Conservation (phyloP, 2,888 invertebrate genomes). For the Drosophila silvestris region DNA sequence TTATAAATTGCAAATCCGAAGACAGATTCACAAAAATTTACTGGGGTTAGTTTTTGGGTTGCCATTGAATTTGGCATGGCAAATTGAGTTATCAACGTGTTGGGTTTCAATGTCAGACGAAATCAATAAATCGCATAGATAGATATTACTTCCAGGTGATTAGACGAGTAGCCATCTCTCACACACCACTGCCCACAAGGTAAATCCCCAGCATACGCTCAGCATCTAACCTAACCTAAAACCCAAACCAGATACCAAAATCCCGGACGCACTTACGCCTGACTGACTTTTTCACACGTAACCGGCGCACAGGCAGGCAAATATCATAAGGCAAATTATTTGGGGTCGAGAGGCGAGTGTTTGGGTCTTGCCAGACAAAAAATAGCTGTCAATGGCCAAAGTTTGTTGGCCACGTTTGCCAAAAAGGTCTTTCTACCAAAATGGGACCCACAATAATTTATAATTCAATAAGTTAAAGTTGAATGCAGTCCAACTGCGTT, state of each 20-base stretch:
- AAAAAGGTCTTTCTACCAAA: slow-evolving; percentile 30
- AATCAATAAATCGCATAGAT: slow-evolving; percentile 77
- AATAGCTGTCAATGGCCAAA: slow-evolving; percentile 77
- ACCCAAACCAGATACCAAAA: slow-evolving; percentile 29
- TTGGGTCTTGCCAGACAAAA: slow-evolving; percentile 48
- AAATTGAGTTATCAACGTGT: slow-evolving; percentile 44
- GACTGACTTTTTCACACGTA: slow-evolving; percentile 77
- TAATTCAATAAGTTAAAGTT: slow-evolving; percentile 81
- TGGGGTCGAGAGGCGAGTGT: slow-evolving; percentile 49
- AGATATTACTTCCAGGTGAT: slow-evolving; percentile 79
- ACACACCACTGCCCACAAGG: slow-evolving; percentile 55
- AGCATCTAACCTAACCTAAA: slow-evolving; percentile 31
- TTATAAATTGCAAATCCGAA: not conserved
- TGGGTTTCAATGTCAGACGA: slow-evolving; percentile 73
- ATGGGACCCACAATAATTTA: slow-evolving; percentile 65
- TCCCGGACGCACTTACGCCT: slow-evolving; percentile 73
- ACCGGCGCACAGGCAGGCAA: slow-evolving; percentile 34
- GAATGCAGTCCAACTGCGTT: slow-evolving; percentile 68
- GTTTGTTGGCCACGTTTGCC: slow-evolving; percentile 64
- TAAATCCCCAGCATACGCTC: slow-evolving; percentile 15
- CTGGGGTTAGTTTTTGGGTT: slow-evolving; percentile 1
- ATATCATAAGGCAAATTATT: slow-evolving; percentile 75
- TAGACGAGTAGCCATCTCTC: slow-evolving; percentile 74
- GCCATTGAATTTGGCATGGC: slow-evolving; percentile 3
- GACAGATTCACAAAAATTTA: not conserved